Conservation (phyloP, 64 coral and sea anemone species). For the Astreopora myriophthalma region DNA sequence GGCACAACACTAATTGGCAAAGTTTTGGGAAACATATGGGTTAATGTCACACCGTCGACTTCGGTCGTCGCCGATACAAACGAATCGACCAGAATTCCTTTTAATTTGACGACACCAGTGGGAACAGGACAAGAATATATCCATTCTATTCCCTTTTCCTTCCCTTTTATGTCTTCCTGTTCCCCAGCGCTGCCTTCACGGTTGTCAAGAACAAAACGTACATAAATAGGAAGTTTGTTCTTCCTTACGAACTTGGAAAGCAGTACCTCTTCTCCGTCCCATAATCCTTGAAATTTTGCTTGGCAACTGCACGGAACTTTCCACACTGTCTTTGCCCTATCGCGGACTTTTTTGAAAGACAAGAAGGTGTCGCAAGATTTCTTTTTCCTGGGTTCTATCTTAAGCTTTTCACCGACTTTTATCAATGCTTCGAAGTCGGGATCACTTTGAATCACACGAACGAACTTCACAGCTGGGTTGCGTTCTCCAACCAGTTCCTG, state of each 20-base stretch:
- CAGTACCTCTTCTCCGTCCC: slow-evolving; percentile 6
- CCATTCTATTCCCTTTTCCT: neutral
- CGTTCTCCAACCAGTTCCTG: neutral
- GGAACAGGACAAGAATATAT: neutral
- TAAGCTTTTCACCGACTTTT: slow-evolving; percentile 22
- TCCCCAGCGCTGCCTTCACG: neutral
- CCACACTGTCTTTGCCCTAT: neutral
- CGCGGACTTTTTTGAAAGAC: neutral
- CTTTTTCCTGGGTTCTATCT: neutral
- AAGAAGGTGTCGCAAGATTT: slow-evolving; percentile 33
- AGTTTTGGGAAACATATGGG: neutral
- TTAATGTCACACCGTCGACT: neutral
- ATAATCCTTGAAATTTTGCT: slow-evolving; percentile 18
- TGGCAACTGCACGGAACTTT: slow-evolving; percentile 22
- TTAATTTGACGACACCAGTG: neutral
- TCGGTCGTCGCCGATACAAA: neutral
- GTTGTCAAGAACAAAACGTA: neutral
- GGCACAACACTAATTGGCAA: neutral
- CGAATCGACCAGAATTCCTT: neutral
- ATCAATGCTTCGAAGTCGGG: slow-evolving; percentile 29
- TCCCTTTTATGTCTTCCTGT: neutral
- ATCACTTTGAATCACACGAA: slow-evolving; percentile 38
- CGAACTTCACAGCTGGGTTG: slow-evolving; percentile 6
- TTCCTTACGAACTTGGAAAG: slow-evolving; percentile 41
- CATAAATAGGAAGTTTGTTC: slow-evolving; percentile 20